phyloP scores from a whole-genome alignment of 1,140 invertebrate species.

The Microplitis demolitor region DNA sequence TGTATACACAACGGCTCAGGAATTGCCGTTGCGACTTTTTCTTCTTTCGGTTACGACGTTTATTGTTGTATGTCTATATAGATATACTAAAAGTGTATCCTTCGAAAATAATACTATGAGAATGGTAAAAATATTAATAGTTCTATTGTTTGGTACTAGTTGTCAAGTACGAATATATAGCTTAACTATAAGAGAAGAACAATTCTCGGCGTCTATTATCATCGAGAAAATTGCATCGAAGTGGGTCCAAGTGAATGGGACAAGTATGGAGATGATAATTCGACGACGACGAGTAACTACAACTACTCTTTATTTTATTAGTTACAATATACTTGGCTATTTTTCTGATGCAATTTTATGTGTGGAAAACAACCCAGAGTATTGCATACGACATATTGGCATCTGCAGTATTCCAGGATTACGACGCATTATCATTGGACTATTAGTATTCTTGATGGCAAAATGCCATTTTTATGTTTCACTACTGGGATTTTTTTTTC shows the following conservation, averaged over 20 bases:
- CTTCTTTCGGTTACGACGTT: neutral
- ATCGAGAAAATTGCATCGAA: slow-evolving; percentile 14
- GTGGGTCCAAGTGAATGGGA: slow-evolving; percentile 7
- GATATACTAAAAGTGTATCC: neutral
- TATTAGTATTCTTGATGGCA: slow-evolving; percentile 54
- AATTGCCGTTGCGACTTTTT: slow-evolving; percentile 16
- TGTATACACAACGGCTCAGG: neutral
- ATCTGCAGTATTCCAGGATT: slow-evolving; percentile 42
- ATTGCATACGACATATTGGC: slow-evolving; percentile 55
- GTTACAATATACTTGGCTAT: slow-evolving; percentile 35
- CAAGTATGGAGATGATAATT: neutral
- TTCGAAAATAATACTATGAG: too few species aligned
- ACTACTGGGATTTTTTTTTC: slow-evolving; percentile 32
- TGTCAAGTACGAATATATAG: neutral
- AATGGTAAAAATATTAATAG: neutral
- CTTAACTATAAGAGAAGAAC: neutral
- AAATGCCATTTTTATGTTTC: slow-evolving; percentile 41
- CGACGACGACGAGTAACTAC: slow-evolving; percentile 28
- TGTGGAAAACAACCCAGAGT: slow-evolving; percentile 33
- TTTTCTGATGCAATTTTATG: slow-evolving; percentile 54
- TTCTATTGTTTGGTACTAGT: neutral
- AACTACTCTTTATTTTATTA: slow-evolving; percentile 48
- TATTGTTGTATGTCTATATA: neutral
- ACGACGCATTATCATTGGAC: slow-evolving; percentile 49
- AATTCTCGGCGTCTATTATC: neutral